Evolutionary conservation across 2,113 vertebrate species (phyloP).

Genomic region (Thalassarche chlororhynchos): DNA sequence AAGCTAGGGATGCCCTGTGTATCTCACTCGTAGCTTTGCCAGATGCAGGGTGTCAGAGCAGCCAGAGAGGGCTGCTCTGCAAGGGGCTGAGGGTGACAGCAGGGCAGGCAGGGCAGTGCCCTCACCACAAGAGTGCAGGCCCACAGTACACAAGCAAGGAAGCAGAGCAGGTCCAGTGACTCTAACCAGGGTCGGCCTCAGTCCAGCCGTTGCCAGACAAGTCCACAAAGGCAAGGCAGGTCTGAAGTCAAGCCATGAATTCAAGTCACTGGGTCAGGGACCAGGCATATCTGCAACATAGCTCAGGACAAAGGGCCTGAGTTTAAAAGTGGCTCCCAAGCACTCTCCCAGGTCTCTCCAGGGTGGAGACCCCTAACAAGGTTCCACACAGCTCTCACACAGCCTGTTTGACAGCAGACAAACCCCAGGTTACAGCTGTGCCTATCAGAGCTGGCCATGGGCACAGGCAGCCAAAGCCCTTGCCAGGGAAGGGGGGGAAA

Average conservation of each 20-base stretch:
- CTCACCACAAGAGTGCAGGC: background rate
- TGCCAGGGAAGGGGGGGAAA: background rate
- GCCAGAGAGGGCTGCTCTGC: background rate
- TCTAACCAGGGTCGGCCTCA: background rate
- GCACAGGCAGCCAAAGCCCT: background rate
- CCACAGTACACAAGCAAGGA: background rate
- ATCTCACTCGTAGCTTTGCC: background rate
- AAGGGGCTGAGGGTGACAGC: background rate
- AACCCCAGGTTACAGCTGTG: background rate
- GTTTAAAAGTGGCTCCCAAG: background rate
- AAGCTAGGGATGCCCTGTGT: background rate
- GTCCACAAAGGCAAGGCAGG: background rate
- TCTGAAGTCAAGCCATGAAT: background rate
- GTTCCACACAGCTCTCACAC: background rate
- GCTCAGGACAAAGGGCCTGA: background rate
- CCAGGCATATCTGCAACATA: accelerated
- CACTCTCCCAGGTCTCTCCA: background rate
- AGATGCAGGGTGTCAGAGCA: background rate
- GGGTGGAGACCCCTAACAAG: background rate
- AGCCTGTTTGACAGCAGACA: background rate
- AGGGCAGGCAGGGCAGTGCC: background rate
- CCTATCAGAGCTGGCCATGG: background rate
- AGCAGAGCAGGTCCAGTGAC: background rate
- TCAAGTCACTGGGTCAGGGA: background rate
- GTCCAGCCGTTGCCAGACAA: background rate